Percentiles rank a stretch among this genome's conserved stretches.
These are phyloP conservation scores for Coptodon bakossiorum DNA, from an alignment of 2,113 vertebrate genomes.

Conservation along the genomic window DNA sequence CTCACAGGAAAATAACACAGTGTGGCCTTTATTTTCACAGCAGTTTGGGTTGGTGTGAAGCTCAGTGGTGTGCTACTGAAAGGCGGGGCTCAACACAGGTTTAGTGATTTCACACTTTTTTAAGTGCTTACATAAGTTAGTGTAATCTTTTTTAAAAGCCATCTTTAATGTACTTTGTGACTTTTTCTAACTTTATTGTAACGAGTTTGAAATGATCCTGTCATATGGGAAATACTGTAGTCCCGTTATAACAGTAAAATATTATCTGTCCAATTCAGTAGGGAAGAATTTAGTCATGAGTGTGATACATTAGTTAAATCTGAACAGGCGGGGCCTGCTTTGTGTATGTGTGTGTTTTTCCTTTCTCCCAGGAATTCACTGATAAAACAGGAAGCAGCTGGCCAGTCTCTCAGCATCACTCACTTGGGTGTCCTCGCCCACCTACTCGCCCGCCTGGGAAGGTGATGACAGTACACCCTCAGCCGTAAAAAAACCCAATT, in stretches of 20 bases:
- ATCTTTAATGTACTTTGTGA: not conserved
- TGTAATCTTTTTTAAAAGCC: not conserved
- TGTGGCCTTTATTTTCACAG: not conserved
- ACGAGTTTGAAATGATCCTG: not conserved
- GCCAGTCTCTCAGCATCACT: not conserved
- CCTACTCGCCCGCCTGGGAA: not conserved
- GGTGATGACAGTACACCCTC: not conserved
- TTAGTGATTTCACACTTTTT: not conserved
- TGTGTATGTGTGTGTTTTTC: not conserved
- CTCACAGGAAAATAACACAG: not conserved
- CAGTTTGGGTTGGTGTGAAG: not conserved
- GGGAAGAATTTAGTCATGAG: not conserved
- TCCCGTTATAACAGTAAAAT: not conserved
- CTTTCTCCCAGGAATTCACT: not conserved
- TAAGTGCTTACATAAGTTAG: not conserved
- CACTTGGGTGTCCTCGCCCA: not conserved
- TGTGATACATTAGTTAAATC: not conserved
- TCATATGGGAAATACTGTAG: not conserved
- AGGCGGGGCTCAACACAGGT: not conserved
- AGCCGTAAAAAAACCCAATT: fast-evolving
- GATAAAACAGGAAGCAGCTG: not conserved
- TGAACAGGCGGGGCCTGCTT: not conserved
- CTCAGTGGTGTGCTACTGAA: not conserved
- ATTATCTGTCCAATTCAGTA: not conserved
- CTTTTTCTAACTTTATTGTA: not conserved